Evolutionary conservation across 92 coral and sea anemone species (phyloP), one percentile per base, ranked within the genome.

Genomic region (Heteractis magnifica): DNA sequence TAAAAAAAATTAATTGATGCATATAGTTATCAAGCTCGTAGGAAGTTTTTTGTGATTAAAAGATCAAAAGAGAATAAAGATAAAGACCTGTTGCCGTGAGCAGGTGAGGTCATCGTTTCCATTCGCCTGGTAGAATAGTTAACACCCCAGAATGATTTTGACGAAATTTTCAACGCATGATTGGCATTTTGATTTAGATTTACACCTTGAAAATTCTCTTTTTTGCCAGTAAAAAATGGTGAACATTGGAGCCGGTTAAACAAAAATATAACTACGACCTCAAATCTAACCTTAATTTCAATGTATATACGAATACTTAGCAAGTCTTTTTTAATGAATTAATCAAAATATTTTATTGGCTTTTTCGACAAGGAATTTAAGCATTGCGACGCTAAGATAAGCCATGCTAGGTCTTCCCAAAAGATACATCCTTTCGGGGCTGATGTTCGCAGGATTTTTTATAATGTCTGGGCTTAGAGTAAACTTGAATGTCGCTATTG

Each of bases 401-500:
- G 10, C 10, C 19, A 81, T 81, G 84, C 21, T 81, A n/a, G 55
- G 51, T 21, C 77, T 93, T 82, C 95, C 95, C 16, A 95, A 91
- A 86, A 91, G 98, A 41, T 95, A 91, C 20, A 80, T 91, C 1
- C 88, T 95, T 68, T 88, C 97, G 4, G 88, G 89, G 7, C 82
- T 95, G 93, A 90, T 91, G 23, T 93, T 95, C 79, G 88, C 88
- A 48, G 97, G 97, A 3, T 93, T 91, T 80, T 89, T 91, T 44
- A 94, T 90, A 20, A 93, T 95, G 95, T 93, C 88, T 59, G 92
- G 90, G 15, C 88, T 91, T 48, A 82, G 98, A 51, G 98, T 90
- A 4, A 91, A 94, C 81, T 89, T 94, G 73, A 92, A 94, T 58
- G 94, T 94, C 56, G 98, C 94, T 86, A 92, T 94, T 20, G 98